Evolutionary conservation across 2,113 vertebrate species (phyloP).

Genomic region (Oriolus oriolus): DNA sequence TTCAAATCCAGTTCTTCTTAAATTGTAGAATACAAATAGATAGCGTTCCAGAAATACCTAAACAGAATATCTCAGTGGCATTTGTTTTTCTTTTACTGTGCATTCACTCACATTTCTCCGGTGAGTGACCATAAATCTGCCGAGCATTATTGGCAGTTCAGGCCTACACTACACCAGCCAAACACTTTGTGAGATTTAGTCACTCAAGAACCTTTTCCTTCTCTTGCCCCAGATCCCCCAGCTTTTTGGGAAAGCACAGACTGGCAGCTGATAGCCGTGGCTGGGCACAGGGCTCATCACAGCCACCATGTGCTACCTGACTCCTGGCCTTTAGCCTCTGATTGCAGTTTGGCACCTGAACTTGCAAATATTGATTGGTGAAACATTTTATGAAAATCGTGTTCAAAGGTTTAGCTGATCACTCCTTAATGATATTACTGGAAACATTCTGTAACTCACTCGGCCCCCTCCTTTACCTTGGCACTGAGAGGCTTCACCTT

Average conservation of each 20-base stretch:
- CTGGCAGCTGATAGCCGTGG: not conserved
- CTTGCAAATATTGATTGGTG: not conserved
- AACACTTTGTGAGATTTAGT: not conserved
- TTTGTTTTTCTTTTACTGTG: not conserved
- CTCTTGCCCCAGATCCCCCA: not conserved
- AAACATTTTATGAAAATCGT: not conserved
- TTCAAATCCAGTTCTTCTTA: not conserved
- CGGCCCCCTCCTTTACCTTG: not conserved
- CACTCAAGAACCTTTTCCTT: not conserved
- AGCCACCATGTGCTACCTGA: not conserved
- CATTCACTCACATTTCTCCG: not conserved
- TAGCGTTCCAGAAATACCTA: not conserved
- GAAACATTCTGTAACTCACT: not conserved
- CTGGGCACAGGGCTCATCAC: not conserved
- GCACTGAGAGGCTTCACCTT: not conserved
- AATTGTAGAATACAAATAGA: not conserved
- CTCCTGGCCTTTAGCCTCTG: not conserved
- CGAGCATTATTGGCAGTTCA: accelerated
- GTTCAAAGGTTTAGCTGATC: not conserved
- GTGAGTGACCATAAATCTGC: not conserved
- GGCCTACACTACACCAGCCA: not conserved
- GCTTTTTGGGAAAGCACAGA: not conserved
- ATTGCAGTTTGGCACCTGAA: not conserved
- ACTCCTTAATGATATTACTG: not conserved
- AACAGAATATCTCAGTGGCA: not conserved